Conservation (phyloP, 2,888 invertebrate species). For the Barypeithes pellucidus region DNA sequence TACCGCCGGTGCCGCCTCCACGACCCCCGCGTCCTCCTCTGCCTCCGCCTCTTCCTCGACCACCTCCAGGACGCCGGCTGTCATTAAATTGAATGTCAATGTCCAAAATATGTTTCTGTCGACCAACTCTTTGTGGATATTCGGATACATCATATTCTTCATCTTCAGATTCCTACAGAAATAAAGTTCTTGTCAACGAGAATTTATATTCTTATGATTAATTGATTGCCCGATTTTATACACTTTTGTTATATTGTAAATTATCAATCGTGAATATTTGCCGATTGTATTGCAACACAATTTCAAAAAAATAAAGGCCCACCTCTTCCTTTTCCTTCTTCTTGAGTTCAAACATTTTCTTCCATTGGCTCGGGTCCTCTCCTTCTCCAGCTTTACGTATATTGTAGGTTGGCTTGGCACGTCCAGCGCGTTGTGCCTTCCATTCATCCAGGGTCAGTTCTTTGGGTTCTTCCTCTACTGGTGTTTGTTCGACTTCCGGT, state of each 20-base stretch:
- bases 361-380: conserved; percentile 93
- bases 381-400: conserved; percentile 96
- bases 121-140: conserved; percentile 89
- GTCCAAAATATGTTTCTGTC: conserved; percentile 88
- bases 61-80: conserved; percentile 81
- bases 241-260: too few species aligned
- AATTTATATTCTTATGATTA: background rate
- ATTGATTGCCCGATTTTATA: too few species aligned
- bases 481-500: conserved; percentile 64
- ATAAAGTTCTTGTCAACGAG: conserved; percentile 5
- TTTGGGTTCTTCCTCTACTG: conserved; percentile 84
- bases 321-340: conserved; percentile 77
- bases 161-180: conserved; percentile 67
- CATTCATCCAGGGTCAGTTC: conserved; percentile 96
- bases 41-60: conserved; percentile 74
- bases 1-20: conserved; percentile 62
- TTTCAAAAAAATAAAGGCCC: too few species aligned
- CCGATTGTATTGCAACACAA: too few species aligned
- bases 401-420: conserved; percentile 91
- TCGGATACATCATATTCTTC: conserved; percentile 83
- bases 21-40: conserved; percentile 70
- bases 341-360: conserved; percentile 88
- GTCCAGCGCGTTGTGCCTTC: conserved; percentile 88
- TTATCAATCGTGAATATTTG: too few species aligned
- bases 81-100: conserved; percentile 93